A percentile compares a stretch with the other conserved stretches of the same genome.
phyloP scores from a whole-genome alignment of 2,113 vertebrate genomes.

The Myrmophylax atrothorax region DNA sequence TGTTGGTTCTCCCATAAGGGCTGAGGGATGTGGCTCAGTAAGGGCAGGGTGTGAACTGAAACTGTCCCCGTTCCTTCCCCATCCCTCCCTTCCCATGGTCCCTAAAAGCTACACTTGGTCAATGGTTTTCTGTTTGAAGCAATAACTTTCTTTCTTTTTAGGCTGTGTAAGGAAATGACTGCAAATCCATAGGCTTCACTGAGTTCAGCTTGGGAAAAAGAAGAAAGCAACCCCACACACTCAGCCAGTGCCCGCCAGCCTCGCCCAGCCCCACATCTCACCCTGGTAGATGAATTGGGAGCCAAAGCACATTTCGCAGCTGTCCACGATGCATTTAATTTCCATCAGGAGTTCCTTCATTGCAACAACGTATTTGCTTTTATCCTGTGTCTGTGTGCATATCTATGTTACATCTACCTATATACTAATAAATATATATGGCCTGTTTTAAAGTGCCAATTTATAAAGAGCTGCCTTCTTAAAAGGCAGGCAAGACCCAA shows the following conservation, averaged over 20 bases:
- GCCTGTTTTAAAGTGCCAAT: slow-evolving; percentile 83
- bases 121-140: not conserved
- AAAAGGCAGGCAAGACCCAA: slow-evolving; percentile 74
- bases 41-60: not conserved
- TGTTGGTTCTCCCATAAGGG: not conserved
- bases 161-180: not conserved
- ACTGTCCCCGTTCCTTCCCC: not conserved
- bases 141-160: not conserved
- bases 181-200: not conserved
- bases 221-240: not conserved
- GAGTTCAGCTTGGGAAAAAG: not conserved
- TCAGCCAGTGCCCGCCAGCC: too few species aligned
- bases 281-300: not conserved
- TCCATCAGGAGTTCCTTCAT: slow-evolving; percentile 70
- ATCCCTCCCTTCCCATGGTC: not conserved
- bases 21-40: not conserved
- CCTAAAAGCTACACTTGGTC: slow-evolving; percentile 29
- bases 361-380: slow-evolving; percentile 33
- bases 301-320: not conserved
- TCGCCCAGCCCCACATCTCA: not conserved
- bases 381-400: slow-evolving; percentile 56
- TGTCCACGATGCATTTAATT: not conserved
- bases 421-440: slow-evolving; percentile 67
- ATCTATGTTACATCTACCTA: not conserved
- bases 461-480: slow-evolving; percentile 68